Evolutionary conservation across 2,888 invertebrate genomes (phyloP), one percentile per base, ranked within the genome.

Genomic region (Acrobeloides nanus): DNA sequence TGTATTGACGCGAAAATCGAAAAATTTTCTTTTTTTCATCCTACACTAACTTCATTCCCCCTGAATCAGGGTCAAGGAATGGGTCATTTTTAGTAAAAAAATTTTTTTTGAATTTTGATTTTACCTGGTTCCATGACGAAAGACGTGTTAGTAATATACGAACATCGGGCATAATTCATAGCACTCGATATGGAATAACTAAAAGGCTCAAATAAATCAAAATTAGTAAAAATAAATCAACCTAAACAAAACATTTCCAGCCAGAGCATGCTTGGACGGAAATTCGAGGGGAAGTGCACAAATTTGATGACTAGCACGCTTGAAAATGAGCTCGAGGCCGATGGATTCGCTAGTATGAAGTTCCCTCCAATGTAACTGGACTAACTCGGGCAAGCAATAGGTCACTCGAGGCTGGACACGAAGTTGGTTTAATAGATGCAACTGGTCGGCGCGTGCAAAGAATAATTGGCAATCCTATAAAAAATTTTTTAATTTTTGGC

Each of bases 211-310:
- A 10, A 15, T 3, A 35, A 35, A 3, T 4, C 21, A 8, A 12
- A 4, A 35, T 1, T 17, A 49, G n/a, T 8, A n/a, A 49, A 8
- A n/a, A 31, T 32, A 49, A 26, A 27, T 38, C 21, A 23, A 59
- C 53, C 58, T 40, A 32, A 53, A 53, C n/a, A 53, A 33, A 18
- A 48, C 26, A 18, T 27, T 29, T 24, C 57, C 54, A 8, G 37
- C 23, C 27, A 54, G 37, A 7, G 51, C 45, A 38, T 53, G 43
- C 18, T 46, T 25, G n/a, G 50, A 47, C 6, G 68, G 68, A 47
- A 66, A 63, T 42, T 66, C 62, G 6, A 68, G 54, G 27, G 59
- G 55, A 24, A 68, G 51, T n/a, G 59, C 53, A 46, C 68, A 68
- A n/a, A 68, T 57, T 18, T 66, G 53, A 53, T 63, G 59, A 38